These are phyloP conservation scores for Halisarca cf. caerulea DNA, from an alignment of 37 sponge, comb jelly and placozoan genomes.

Conservation along the genomic window DNA sequence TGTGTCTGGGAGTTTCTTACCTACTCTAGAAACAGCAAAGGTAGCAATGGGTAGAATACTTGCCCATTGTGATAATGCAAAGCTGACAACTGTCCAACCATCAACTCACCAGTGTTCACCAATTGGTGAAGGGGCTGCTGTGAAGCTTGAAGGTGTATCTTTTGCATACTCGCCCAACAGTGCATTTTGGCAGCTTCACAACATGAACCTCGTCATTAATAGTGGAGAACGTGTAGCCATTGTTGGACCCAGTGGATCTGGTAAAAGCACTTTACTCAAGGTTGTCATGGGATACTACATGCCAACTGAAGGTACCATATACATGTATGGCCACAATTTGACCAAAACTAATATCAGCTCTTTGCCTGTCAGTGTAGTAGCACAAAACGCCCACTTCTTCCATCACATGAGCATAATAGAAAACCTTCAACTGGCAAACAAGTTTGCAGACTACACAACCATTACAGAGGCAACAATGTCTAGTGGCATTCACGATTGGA, in stretches of 20 bases:
- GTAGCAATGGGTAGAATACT: slow-evolving; percentile 38
- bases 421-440: slow-evolving; percentile 49
- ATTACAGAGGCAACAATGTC: slow-evolving; percentile 43
- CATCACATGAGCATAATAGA: slow-evolving; percentile 37
- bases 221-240: slow-evolving; percentile 55
- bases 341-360: background rate
- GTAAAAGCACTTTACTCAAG: slow-evolving; percentile 71
- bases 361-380: slow-evolving; percentile 15
- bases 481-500: slow-evolving; percentile 53
- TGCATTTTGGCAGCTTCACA: slow-evolving; percentile 61
- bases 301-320: slow-evolving; percentile 49
- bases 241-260: slow-evolving; percentile 65
- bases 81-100: background rate
- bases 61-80: background rate
- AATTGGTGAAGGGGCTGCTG: background rate
- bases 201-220: slow-evolving; percentile 39
- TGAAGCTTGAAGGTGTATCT: slow-evolving; percentile 44
- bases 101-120: background rate
- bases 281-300: slow-evolving; percentile 43
- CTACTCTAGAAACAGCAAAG: slow-evolving; percentile 32
- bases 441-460: slow-evolving; percentile 32
- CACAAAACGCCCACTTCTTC: slow-evolving; percentile 60
- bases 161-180: slow-evolving; percentile 44
- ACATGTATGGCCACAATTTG: slow-evolving; percentile 24
- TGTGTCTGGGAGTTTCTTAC: slow-evolving; percentile 14